Evolutionary conservation across 2,113 vertebrate genomes (phyloP).

Genomic region (Triplophysa dalaica): DNA sequence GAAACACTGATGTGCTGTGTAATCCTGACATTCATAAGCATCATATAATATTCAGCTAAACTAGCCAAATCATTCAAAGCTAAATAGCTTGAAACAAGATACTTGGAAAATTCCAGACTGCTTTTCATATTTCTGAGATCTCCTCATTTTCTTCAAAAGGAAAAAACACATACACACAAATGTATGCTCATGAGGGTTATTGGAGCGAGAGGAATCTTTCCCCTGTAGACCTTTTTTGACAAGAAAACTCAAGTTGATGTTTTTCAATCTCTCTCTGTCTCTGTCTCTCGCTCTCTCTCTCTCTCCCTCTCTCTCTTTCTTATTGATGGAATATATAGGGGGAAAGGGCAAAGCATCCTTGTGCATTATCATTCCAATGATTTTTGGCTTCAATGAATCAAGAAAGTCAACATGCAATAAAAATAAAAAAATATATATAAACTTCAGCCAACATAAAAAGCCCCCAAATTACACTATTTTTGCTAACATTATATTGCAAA

Average conservation of each 20-base stretch:
- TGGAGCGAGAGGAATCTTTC: slow-evolving; percentile 75
- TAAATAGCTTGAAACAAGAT: slow-evolving; percentile 1
- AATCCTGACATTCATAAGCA: neutral
- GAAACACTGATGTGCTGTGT: neutral
- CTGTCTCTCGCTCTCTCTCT: neutral
- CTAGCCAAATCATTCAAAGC: slow-evolving; percentile 1
- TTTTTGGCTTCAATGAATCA: too few species aligned
- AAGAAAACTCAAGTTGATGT: slow-evolving; percentile 59
- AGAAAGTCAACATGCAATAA: too few species aligned
- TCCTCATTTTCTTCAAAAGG: slow-evolving; percentile 6
- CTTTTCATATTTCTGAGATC: slow-evolving; percentile 1
- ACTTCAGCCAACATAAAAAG: too few species aligned
- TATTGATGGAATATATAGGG: neutral
- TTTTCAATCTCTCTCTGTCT: neutral
- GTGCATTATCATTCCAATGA: neutral
- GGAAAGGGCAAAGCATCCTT: neutral
- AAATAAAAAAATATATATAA: too few species aligned
- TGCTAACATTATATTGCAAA: too few species aligned
- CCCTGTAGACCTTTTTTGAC: slow-evolving; percentile 68
- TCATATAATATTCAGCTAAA: neutral
- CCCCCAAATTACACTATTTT: too few species aligned
- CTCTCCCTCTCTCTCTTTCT: slow-evolving; percentile 20
- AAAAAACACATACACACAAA: slow-evolving; percentile 12
- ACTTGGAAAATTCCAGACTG: neutral
- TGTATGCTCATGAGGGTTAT: slow-evolving; percentile 63